Percentiles rank a stretch among this genome's conserved stretches.
Conservation (phyloP, 1,140 invertebrate species). For the Teleopsis dalmanni region DNA sequence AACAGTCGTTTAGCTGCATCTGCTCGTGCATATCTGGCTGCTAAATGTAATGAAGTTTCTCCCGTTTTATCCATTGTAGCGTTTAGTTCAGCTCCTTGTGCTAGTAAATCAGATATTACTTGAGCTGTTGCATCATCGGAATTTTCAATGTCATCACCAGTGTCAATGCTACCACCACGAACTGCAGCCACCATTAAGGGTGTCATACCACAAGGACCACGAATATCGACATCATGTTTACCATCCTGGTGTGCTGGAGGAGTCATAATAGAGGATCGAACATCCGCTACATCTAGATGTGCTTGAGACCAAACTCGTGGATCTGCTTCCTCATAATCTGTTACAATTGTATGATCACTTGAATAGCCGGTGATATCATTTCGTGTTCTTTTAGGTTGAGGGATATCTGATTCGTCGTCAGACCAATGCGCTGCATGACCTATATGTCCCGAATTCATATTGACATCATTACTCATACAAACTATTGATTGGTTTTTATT, state of each 20-base stretch:
- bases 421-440: constrained; percentile 68
- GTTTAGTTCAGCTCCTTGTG: constrained; percentile 87
- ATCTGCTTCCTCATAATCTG: constrained; percentile 82
- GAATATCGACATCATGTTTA: constrained; percentile 67
- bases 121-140: constrained; percentile 82
- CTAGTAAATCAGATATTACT: constrained; percentile 84
- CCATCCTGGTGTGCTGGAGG: constrained; percentile 57
- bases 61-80: constrained; percentile 90
- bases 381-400: constrained; percentile 73
- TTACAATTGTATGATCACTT: constrained; percentile 78
- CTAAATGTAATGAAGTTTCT: constrained; percentile 89
- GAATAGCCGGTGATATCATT: constrained; percentile 64
- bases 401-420: constrained; percentile 79
- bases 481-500: constrained; percentile 69
- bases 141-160: constrained; percentile 71
- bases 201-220: constrained; percentile 85
- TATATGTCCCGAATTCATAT: constrained; percentile 47
- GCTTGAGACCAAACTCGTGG: constrained; percentile 85
- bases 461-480: constrained; percentile 68
- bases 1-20: constrained; percentile 89
- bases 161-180: constrained; percentile 71
- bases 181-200: constrained; percentile 91
- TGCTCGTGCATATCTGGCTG: constrained; percentile 83
- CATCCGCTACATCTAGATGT: constrained; percentile 84
- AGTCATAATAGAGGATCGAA: constrained; percentile 60